These are phyloP conservation scores for Apteryx owenii DNA, from an alignment of 2,113 vertebrate species.

Conservation along the genomic window DNA sequence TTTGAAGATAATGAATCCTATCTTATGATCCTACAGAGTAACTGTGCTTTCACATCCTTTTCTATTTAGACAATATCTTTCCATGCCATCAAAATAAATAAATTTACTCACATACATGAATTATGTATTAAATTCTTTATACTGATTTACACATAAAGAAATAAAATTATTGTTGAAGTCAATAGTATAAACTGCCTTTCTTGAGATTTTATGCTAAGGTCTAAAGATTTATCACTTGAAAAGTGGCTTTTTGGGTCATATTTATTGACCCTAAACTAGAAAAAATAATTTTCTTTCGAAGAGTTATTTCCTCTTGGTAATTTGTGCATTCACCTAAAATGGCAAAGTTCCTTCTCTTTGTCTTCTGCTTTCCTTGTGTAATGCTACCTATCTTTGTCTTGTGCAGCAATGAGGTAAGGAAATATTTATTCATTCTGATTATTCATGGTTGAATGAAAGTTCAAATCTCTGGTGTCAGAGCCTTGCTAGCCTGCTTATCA, in stretches of 20 bases:
- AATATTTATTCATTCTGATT: background rate
- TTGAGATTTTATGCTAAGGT: constrained; percentile 7
- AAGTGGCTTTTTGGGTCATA: background rate
- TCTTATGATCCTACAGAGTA: background rate
- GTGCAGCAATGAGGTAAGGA: background rate
- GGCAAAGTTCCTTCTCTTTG: background rate
- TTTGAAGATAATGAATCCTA: constrained; percentile 36
- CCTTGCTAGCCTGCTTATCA: background rate
- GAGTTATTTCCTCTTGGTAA: background rate
- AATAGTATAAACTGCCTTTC: constrained; percentile 13
- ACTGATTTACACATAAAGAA: constrained; percentile 24
- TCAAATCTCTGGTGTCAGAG: background rate
- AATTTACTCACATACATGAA: constrained; percentile 41
- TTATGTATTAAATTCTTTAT: constrained; percentile 36
- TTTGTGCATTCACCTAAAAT: background rate
- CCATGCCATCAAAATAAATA: constrained; percentile 34
- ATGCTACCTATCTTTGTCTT: background rate
- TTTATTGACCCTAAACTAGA: constrained; percentile 24
- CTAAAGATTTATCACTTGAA: constrained; percentile 21
- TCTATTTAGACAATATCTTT: constrained; percentile 11
- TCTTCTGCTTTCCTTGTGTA: background rate
- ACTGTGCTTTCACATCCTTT: background rate
- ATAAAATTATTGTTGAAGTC: constrained; percentile 35
- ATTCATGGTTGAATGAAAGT: background rate
- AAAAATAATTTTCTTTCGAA: background rate